These are phyloP conservation scores for Psilanteris sp. DNA, from an alignment of 1,140 invertebrate genomes.

Conservation along the genomic window DNA sequence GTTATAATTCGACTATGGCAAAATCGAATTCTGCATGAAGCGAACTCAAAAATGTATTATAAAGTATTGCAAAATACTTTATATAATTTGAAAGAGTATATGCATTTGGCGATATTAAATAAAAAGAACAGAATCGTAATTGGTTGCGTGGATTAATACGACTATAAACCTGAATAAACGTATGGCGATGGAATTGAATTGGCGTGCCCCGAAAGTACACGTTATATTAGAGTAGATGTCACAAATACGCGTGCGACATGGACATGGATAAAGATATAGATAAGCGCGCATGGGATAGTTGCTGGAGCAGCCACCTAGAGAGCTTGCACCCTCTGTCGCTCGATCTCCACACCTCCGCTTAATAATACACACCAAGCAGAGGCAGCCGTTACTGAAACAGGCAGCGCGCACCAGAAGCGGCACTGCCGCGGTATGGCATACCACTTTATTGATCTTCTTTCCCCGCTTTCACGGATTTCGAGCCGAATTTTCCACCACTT, in stretches of 20 bases:
- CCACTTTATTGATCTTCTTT: constrained; percentile 78
- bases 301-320: constrained; percentile 23
- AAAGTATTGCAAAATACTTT: no score
- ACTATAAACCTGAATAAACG: no score
- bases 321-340: constrained; percentile 44
- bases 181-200: no score
- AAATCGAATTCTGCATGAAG: no score
- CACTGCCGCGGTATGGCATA: constrained; percentile 70
- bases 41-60: no score
- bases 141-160: no score
- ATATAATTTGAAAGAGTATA: no score
- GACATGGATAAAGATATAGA: constrained; percentile 2
- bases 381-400: constrained; percentile 67
- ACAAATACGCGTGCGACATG: not conserved
- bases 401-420: constrained; percentile 55
- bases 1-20: no score
- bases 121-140: no score
- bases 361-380: constrained; percentile 75
- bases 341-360: constrained; percentile 72
- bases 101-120: no score
- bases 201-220: no score
- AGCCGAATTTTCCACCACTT: constrained; percentile 77
- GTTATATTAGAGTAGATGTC: no score
- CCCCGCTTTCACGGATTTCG: constrained; percentile 75
- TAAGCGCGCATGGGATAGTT: constrained; percentile 7